Base-by-base conservation (phyloP, 2,797 vertebrate species). In the Macroramphosus scolopax region DNA sequence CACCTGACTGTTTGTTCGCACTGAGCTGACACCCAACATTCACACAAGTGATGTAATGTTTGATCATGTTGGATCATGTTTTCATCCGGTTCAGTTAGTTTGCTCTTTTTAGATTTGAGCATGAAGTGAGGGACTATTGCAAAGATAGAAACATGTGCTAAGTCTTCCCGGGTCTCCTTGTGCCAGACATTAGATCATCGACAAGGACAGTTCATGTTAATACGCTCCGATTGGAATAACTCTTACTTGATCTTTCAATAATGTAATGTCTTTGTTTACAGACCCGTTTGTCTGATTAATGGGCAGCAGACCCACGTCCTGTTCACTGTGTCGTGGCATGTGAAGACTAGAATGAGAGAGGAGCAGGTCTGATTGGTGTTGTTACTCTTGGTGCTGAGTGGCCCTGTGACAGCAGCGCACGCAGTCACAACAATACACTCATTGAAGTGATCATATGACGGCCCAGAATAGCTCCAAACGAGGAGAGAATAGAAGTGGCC, bases 401-500 rank as follows among this genome's bases (percentile, higher is more conserved):
- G 36, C 38, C 8, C 38, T 51, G 40, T 22, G 31, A 31, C 31
- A 36, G 41, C 48, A 46, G 52, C 3, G 24, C 10, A 20, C 15
- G 31, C 56, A 39, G 54, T 51, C 41, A 49, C 54, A 75, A 75
- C 69, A 83, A 75, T 57, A 54, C 64, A 47, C 34, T 38, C 53
- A 64, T 79, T 74, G 51, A 77, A 51, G 61, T 54, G 75, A 69
- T 77, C 77, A 60, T 55, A 53, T 68, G 68, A 76, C 46, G 5
- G 8, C 43, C 31, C 25, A 40, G 57, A 75, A 66, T 63, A 92
- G 91, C 77, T 91, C 18, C 7, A 14, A 45, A 48, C 18, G 35
- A 20, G 29, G 17, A 68, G 32, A 41, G 60, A 74, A 63, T 37
- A 31, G 43, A 68, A 73, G 51, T 20, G 16, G 31, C n/a, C 26